Evolutionary conservation across 2,888 invertebrate genomes (phyloP), one percentile per base, ranked within the genome.

Genomic region (Labia minor): DNA sequence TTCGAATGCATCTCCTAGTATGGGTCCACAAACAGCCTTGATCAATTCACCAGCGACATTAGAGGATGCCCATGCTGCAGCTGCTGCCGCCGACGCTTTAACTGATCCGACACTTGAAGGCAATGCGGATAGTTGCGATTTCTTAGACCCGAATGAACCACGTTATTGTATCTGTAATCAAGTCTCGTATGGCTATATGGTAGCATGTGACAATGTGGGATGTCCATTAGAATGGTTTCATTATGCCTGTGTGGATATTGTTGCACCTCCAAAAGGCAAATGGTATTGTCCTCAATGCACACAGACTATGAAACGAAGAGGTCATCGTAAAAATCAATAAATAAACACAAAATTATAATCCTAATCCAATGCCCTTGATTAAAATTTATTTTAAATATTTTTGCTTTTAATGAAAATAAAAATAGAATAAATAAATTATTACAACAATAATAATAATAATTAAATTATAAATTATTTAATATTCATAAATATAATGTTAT

Each of bases 211-310:
- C 80, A 97, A 97, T 78, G 90, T 83, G 68, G 82, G 93, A 91
- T 99, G 98, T 78, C 94, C 94, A 1, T 94, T 92, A 75, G 96
- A 98, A 78, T 99, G 99, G 99, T 99, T 98, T 81, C 98, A 99
- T 81, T 98, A 97, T 80, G 92, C 92, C 4, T 99, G 99, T 78
- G 98, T 99, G 65, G 94, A 93, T 64, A 92, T 99, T 72, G 90
- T 92, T 0, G 92, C 94, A 67, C 92, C 96, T 62, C 98, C 99
- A 0, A 95, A 95, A 78, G 96, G 97, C 67, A 97, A 97, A 78
- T 99, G 99, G 99, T 98, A 92, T 78, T 99, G 99, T 77, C 95
- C 96, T 0, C 92, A 93, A 75, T 99, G 99, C 78, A 88, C 89
- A 67, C 85, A 87, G 70, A 88, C 90, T 68, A 91, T 92, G 89